Evolutionary conservation across 92 coral and sea anemone genomes (phyloP), one percentile per base, ranked within the genome.

Genomic region (Zoanthus solanderi): DNA sequence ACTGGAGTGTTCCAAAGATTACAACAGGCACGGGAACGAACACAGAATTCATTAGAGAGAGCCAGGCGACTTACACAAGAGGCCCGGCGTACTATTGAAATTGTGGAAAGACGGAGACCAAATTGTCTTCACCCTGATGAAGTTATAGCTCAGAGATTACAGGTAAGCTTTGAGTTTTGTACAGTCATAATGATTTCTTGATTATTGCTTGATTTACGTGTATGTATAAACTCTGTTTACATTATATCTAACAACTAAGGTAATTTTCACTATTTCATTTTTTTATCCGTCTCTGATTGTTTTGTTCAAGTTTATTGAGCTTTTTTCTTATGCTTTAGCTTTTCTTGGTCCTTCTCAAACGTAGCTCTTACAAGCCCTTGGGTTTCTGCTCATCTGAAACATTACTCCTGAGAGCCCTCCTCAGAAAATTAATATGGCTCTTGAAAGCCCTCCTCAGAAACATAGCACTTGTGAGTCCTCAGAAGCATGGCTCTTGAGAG

Each of bases 121-220:
- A 77, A 81, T 9, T 81, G 85, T 48, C 85, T 47, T 66, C 85
- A 45, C 17, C 93, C 98, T 9, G 98, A 94, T 72, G 98, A 94
- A 77, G 94, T 95, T 15, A 68, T 94, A 32, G 98, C 98, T 16
- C 90, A 90, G 34, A 87, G 94, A 82, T 83, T 94, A 10, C 98
- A 94, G 87, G 94, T 91, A 11, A 63, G 61, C 7, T 63, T n/a
- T 50, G 54, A 50, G 4, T 50, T 50, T 34, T 1, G 42, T 34
- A 3, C 1, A 34, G 3, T 34, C 42, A 34, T 34, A 34, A 34
- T 34, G 3, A 34, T 53, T 13, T 53, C 58, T 1, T 1, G 58
- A 53, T 6, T 53, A 53, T 53, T 53, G 4, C 58, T 53, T 53
- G 58, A 53, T 53, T 53, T 1, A 53, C 9, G 58, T 53, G 58